Evolutionary conservation across 2,113 vertebrate species (phyloP).

Genomic region (Manacus vitellinus): DNA sequence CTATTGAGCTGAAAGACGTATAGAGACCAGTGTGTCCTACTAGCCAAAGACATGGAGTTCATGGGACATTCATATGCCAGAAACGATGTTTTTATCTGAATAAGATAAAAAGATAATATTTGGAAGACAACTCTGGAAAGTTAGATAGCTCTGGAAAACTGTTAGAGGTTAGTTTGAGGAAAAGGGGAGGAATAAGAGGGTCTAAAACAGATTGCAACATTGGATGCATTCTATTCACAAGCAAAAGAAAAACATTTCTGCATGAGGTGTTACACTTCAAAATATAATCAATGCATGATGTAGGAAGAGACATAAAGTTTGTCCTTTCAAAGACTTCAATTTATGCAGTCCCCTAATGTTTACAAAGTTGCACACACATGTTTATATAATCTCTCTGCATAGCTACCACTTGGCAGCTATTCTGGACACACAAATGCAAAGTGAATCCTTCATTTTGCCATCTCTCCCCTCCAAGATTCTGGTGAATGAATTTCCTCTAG

Average conservation of each 20-base stretch:
- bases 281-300: not conserved
- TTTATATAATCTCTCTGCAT: not conserved
- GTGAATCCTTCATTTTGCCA: not conserved
- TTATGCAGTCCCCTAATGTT: not conserved
- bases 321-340: not conserved
- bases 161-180: not conserved
- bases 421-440: not conserved
- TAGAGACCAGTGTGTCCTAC: not conserved
- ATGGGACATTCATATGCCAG: not conserved
- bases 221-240: not conserved
- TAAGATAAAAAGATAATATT: not conserved
- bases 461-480: not conserved
- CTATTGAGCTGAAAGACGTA: not conserved
- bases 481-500: not conserved
- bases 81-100: not conserved
- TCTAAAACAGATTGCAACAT: not conserved
- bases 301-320: not conserved
- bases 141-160: not conserved
- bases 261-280: not conserved
- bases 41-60: not conserved
- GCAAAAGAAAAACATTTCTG: not conserved
- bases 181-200: not conserved
- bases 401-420: not conserved
- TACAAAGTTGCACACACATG: not conserved
- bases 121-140: not conserved